These are phyloP conservation scores for Lathamus discolor DNA, from an alignment of 2,113 vertebrate genomes.

Conservation along the genomic window DNA sequence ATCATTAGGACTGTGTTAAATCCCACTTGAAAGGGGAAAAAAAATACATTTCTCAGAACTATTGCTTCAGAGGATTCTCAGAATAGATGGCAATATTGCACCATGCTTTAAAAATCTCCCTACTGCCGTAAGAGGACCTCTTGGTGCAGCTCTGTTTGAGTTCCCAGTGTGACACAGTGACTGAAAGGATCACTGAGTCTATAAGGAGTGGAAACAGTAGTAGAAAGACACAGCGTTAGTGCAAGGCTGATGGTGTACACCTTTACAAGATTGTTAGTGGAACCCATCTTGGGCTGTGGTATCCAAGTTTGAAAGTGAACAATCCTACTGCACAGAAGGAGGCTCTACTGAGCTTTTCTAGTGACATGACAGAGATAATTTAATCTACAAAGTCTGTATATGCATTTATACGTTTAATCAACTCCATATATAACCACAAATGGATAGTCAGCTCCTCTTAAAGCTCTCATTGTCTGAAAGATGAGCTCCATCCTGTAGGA, in stretches of 20 bases:
- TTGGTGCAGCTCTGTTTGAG: background rate
- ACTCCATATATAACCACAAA: too few relatives aligned
- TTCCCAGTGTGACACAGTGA: background rate
- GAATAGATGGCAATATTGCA: background rate
- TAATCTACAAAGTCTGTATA: background rate
- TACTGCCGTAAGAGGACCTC: background rate
- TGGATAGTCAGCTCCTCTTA: background rate
- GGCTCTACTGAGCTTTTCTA: background rate
- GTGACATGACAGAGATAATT: background rate
- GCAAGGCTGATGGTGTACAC: accelerated
- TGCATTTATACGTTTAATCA: background rate
- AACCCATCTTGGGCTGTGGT: background rate
- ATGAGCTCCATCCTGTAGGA: background rate
- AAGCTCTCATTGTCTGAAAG: background rate
- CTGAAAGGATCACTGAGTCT: background rate
- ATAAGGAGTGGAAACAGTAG: background rate
- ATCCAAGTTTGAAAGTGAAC: background rate
- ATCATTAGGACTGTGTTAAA: background rate
- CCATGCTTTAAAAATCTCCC: background rate
- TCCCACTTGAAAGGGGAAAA: background rate
- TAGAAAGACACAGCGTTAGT: background rate
- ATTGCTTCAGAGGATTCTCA: background rate
- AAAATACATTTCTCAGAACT: background rate
- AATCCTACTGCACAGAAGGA: background rate
- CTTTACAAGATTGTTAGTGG: background rate